Percentiles rank a stretch among this genome's conserved stretches.
Conservation (phyloP, 2,888 invertebrate species). For the Conomelus anceps region DNA sequence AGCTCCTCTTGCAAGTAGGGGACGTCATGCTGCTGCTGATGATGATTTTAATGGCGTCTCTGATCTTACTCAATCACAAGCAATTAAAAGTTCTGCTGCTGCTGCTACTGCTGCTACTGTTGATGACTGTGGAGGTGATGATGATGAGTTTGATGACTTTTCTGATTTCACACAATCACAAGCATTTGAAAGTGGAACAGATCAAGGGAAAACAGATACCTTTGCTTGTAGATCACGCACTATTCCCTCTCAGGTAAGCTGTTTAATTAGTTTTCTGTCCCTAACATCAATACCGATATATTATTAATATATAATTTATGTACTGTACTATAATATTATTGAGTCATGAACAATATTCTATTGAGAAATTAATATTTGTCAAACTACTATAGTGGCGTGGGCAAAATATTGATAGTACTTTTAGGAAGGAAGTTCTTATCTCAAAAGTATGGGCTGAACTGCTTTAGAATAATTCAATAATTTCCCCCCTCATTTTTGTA, state of each 20-base stretch:
- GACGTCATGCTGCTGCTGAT: background rate
- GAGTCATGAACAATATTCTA: too few relatives aligned
- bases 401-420: background rate
- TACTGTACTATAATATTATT: too few relatives aligned
- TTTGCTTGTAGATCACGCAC: background rate
- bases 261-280: background rate
- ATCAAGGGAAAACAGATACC: background rate
- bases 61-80: background rate
- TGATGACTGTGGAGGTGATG: slow-evolving; percentile 14
- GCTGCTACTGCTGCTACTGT: background rate
- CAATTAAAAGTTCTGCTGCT: background rate
- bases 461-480: background rate
- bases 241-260: background rate
- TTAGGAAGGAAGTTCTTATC: background rate
- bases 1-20: background rate
- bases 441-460: background rate
- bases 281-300: background rate
- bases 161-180: slow-evolving; percentile 25
- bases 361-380: background rate
- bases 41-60: background rate
- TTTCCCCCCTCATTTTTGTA: background rate
- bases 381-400: background rate
- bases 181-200: background rate
- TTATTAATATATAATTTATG: background rate
- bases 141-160: slow-evolving; percentile 32